Evolutionary conservation across 2,888 invertebrate genomes (phyloP), one percentile per base, ranked within the genome.

Genomic region (Pristionchus mayeri): DNA sequence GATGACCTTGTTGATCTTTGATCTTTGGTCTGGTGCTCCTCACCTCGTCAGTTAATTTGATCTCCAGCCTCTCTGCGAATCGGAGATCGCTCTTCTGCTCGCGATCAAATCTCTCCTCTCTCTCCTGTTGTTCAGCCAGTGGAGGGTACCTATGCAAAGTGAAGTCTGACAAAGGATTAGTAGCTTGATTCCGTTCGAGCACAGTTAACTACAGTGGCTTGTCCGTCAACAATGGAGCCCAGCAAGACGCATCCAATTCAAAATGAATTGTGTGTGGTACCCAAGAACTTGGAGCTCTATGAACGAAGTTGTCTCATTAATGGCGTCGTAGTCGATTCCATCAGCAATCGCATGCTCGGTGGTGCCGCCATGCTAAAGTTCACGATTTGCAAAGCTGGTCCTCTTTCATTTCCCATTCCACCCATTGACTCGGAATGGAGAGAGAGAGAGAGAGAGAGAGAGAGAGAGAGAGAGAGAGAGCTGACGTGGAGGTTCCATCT

Each of bases 311-410:
- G 90, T 90, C 63, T 91, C 91, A 86, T 89, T 86, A 34, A 91
- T 86, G 80, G 90, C 90, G 82, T 90, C 91, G 76, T 91, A 89
- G 60, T 91, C 91, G 11, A 89, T 87, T 30, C 91, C 91, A 84
- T 91, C 91, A 34, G 87, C 89, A 4, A 89, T 88, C 2, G 88
- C 86, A 60, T 91, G 91, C 67, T 91, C 91, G 18, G 88, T 88
- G 1, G 89, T 91, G 34, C 91, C 91, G 63, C 91, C 91, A 60
- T 84, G 86, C 86, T 88, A 44, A 52, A n/a, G n/a, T n/a, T n/a
- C n/a, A n/a, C n/a, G n/a, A n/a, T n/a, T n/a, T n/a, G n/a, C n/a
- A n/a, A n/a, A n/a, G n/a, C n/a, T n/a, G n/a, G n/a, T n/a, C n/a
- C n/a, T n/a, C n/a, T n/a, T n/a, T n/a, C n/a, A n/a, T n/a, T n/a